phyloP scores from a whole-genome alignment of 2,113 vertebrate genomes.

The Bufo bufo region DNA sequence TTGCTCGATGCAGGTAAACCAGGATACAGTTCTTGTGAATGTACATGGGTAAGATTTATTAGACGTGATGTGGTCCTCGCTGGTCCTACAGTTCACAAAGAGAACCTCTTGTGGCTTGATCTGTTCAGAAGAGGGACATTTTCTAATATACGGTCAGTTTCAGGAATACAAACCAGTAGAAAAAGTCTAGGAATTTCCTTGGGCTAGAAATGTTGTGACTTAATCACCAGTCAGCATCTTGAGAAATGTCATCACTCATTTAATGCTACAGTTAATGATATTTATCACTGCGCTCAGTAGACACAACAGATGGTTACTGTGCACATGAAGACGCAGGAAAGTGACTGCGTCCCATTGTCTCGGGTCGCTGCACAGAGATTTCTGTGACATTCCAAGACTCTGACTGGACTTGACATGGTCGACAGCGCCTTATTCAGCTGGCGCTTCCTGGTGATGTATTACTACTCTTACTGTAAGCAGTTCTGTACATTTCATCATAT shows the following conservation, averaged over 20 bases:
- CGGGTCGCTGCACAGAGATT: neutral
- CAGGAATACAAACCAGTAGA: neutral
- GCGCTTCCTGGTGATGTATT: neutral
- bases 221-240: neutral
- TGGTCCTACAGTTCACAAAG: too few relatives aligned
- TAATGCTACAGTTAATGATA: neutral
- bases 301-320: neutral
- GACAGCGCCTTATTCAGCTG: neutral
- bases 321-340: neutral
- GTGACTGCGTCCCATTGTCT: neutral
- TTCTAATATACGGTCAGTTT: neutral
- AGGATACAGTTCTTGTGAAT: neutral
- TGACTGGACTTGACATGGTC: neutral
- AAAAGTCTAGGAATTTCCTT: neutral
- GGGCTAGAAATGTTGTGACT: conserved; percentile 1
- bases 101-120: neutral
- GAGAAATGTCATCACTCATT: neutral
- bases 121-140: neutral
- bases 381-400: neutral
- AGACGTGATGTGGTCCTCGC: too few relatives aligned
- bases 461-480: neutral
- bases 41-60: too few relatives aligned
- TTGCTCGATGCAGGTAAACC: too few relatives aligned
- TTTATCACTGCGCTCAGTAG: neutral
- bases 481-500: neutral